phyloP scores from a whole-genome alignment of 2,797 vertebrate species.

The Anableps anableps region DNA sequence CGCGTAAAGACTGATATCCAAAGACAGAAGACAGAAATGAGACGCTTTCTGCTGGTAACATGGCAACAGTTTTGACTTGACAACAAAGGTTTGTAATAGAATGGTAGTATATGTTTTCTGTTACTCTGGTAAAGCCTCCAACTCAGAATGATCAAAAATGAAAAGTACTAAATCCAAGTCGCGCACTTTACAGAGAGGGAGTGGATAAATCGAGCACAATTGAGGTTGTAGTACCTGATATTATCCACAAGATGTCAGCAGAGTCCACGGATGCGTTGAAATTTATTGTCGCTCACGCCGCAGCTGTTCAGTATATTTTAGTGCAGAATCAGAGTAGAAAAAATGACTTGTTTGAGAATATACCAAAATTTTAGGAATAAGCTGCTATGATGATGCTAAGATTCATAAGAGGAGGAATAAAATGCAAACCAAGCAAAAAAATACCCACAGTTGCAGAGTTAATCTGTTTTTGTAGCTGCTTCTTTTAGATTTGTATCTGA shows the following conservation, averaged over 20 bases:
- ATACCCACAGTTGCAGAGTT: neutral
- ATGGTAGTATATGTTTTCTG: neutral
- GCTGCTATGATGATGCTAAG: neutral
- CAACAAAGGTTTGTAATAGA: neutral
- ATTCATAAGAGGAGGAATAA: neutral
- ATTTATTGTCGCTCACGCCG: neutral
- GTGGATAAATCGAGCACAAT: neutral
- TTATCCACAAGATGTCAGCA: constrained; percentile 55
- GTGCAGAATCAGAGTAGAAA: neutral
- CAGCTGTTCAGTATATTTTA: neutral
- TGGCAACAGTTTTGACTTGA: neutral
- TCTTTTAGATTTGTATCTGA: neutral
- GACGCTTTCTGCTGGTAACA: neutral
- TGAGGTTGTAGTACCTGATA: neutral
- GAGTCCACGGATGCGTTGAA: constrained; percentile 18
- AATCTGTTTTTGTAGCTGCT: neutral
- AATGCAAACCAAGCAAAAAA: neutral
- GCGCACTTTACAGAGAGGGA: too few species aligned
- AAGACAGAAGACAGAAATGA: neutral
- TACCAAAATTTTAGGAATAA: neutral
- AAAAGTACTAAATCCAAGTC: neutral
- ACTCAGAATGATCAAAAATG: neutral
- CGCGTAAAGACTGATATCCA: neutral
- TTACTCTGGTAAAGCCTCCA: neutral
- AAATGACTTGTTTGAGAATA: neutral